Base-by-base conservation (phyloP, 1,140 invertebrate species). In the Megalonaias nervosa region DNA sequence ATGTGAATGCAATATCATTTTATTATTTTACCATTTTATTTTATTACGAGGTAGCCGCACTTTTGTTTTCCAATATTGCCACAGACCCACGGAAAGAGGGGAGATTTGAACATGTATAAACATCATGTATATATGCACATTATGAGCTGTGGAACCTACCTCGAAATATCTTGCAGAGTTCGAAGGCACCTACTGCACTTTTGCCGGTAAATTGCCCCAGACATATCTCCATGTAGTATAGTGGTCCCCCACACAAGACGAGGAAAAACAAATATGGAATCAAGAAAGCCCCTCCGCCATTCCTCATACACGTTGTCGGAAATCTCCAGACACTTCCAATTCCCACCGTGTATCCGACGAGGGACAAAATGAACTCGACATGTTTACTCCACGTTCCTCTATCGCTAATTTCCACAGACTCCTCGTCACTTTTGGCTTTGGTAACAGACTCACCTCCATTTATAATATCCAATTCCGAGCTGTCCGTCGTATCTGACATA, bases 221-320 rank as follows among this genome's bases (percentile, higher is more conserved):
- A 0, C 94, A 93, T 14, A 95, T 92, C 89, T 96, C 95, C 61
- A 95, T 90, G 67, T 95, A 93, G n/a, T 94, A 92, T 3, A 94
- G 91, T 0, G 95, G 95, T 60, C 95, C 89, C 2, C 94, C 95
- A 58, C 94, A 91, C 11, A 92, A 75, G 16, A 93, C 69, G 58
- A 93, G 87, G 2, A 94, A 91, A 9, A 93, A 86, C 6, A 93
- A 87, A 81, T 94, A 93, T 0, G 93, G 92, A 14, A 94, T 89
- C 15, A 94, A 94, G 93, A 90, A 96, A 92, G 84, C 95, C 17
- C 89, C 90, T 68, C 90, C 90, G n/a, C 90, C 90, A 82, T 91
- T 91, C 77, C 90, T 91, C 66, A 82, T 91, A 71, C 91, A 92
- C 17, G 91, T 76, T 77, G 91, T 91, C 15, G 91, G 91, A 80